These are phyloP conservation scores for Spisula subtruncata DNA, from an alignment of 2,888 invertebrate genomes.

Conservation along the genomic window DNA sequence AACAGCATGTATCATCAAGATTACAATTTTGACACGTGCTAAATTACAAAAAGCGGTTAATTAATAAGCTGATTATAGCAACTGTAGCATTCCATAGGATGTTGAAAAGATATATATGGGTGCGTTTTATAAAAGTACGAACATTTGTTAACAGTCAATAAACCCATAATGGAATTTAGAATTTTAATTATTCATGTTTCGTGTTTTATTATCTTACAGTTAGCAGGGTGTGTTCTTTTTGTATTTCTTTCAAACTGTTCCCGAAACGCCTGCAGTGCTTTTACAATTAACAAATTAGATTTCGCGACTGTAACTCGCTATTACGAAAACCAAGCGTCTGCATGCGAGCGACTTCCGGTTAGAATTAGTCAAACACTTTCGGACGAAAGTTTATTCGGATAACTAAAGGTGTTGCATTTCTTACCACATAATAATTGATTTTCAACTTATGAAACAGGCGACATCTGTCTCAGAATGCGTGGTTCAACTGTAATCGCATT, in stretches of 20 bases:
- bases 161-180: neutral
- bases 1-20: too few relatives aligned
- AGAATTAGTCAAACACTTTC: too few relatives aligned
- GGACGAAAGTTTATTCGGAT: neutral
- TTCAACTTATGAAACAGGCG: conserved; percentile 46
- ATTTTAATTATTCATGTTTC: conserved; percentile 20
- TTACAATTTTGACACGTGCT: too few relatives aligned
- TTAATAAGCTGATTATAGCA: too few relatives aligned
- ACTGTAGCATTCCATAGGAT: too few relatives aligned
- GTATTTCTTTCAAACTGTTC: neutral
- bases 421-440: conserved; percentile 47
- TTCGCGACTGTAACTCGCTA: neutral
- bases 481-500: conserved; percentile 47
- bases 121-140: neutral
- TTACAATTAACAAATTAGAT: conserved; percentile 23
- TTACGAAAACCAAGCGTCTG: neutral
- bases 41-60: too few relatives aligned
- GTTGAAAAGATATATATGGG: too few relatives aligned
- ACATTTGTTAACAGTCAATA: conserved; percentile 8
- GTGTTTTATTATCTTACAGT: neutral
- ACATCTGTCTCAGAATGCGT: conserved; percentile 40
- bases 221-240: neutral
- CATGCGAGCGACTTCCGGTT: neutral
- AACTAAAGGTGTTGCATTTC: conserved; percentile 12
- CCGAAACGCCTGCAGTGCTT: conserved; percentile 17